phyloP scores from a whole-genome alignment of 1,140 invertebrate species.

The Drosophila truncata region DNA sequence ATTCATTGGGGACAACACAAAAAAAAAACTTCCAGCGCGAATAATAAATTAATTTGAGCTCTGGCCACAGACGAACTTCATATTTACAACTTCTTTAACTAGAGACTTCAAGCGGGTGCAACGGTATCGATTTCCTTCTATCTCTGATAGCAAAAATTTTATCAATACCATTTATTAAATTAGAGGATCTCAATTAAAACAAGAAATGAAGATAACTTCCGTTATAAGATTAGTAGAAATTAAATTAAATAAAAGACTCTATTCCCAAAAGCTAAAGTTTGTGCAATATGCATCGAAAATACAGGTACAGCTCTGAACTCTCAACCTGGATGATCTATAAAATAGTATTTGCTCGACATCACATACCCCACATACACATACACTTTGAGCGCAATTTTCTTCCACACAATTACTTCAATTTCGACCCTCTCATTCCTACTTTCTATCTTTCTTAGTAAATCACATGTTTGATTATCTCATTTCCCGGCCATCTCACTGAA shows the following conservation, averaged over 20 bases:
- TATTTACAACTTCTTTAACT: not conserved
- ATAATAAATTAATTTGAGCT: conserved; percentile 75
- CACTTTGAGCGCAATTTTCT: conserved; percentile 32
- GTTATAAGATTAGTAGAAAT: too few species aligned
- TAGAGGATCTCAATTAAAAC: too few species aligned
- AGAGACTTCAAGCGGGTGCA: too few species aligned
- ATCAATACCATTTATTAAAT: too few species aligned
- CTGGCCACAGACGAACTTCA: conserved; percentile 40
- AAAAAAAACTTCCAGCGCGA: conserved; percentile 46
- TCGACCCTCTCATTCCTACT: not conserved
- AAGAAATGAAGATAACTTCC: too few species aligned
- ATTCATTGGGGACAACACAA: conserved; percentile 22
- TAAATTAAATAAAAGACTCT: too few species aligned
- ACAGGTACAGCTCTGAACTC: not conserved
- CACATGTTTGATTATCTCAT: conserved; percentile 69
- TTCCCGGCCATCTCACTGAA: conserved; percentile 39
- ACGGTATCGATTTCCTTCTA: too few species aligned
- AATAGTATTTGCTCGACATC: conserved; percentile 21
- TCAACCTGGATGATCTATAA: conserved; percentile 10
- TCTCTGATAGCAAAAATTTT: too few species aligned
- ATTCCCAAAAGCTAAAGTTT: not conserved
- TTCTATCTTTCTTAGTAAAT: conserved; percentile 14
- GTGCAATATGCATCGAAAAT: too few species aligned
- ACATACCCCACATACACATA: too few species aligned
- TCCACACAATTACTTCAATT: conserved; percentile 52